phyloP scores from a whole-genome alignment of 2,113 vertebrate species.

The Syngnathoides biaculeatus region DNA sequence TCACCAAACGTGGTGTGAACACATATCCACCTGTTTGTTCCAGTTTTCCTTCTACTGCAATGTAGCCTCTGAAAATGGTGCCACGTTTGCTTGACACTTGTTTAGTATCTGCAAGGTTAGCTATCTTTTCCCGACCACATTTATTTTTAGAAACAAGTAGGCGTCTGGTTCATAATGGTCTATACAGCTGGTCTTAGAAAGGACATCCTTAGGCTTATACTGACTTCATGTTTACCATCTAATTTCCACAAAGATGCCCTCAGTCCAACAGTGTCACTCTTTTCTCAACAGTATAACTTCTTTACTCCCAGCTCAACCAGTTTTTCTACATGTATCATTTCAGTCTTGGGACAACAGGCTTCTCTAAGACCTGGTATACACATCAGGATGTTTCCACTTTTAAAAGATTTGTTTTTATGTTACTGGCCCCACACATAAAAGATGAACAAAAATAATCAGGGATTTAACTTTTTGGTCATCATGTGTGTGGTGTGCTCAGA shows the following conservation, averaged over 20 bases:
- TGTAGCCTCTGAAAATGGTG: conserved; percentile 20
- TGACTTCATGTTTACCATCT: conserved; percentile 42
- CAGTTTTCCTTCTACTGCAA: conserved; percentile 8
- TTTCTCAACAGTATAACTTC: conserved; percentile 20
- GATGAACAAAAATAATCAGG: too few species aligned
- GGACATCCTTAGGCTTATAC: conserved; percentile 19
- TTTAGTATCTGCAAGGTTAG: conserved; percentile 30
- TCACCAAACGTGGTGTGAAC: neutral
- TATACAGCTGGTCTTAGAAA: conserved; percentile 37
- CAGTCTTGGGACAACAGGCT: neutral
- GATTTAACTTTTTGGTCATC: too few species aligned
- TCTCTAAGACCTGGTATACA: too few species aligned
- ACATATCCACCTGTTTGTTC: neutral
- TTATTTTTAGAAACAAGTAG: conserved; percentile 62
- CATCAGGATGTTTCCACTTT: too few species aligned
- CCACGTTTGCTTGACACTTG: conserved; percentile 28
- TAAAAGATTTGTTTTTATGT: too few species aligned
- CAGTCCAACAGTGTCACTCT: conserved; percentile 15
- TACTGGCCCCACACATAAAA: too few species aligned
- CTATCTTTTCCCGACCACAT: conserved; percentile 30
- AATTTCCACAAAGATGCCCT: conserved; percentile 38
- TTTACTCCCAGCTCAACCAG: conserved; percentile 15
- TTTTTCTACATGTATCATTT: conserved; percentile 24
- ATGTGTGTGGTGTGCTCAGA: too few species aligned
- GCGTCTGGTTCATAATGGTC: conserved; percentile 39